phyloP scores from a whole-genome alignment of 2,888 invertebrate genomes.

The Thereva nobilitata region DNA sequence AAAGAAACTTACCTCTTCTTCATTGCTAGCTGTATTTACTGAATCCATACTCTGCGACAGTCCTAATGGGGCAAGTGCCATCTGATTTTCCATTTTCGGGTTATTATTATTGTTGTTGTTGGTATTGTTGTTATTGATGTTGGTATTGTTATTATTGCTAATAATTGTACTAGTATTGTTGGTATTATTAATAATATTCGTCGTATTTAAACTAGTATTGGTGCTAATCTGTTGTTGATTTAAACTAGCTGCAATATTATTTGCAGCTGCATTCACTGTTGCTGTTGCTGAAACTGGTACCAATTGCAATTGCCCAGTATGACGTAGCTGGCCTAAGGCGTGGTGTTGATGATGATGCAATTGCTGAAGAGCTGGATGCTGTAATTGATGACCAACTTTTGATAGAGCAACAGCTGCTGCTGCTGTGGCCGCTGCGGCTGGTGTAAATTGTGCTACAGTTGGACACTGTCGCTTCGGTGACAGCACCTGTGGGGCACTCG shows the following conservation, averaged over 20 bases:
- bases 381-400: conserved; percentile 43
- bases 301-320: conserved; percentile 42
- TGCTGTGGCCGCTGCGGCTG: conserved; percentile 57
- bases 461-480: conserved; percentile 60
- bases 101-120: conserved; percentile 48
- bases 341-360: conserved; percentile 37
- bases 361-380: conserved; percentile 42
- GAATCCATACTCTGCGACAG: conserved; percentile 97
- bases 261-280: conserved; percentile 46
- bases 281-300: conserved; percentile 45
- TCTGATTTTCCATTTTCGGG: conserved; percentile 58
- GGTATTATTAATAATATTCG: conserved; percentile 45
- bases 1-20: conserved; percentile 85
- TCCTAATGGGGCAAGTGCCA: conserved; percentile 72
- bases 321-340: conserved; percentile 47
- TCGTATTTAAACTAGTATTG: conserved; percentile 41
- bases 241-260: conserved; percentile 51
- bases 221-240: conserved; percentile 41
- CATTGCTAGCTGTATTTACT: conserved; percentile 92
- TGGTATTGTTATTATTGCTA: conserved; percentile 21
- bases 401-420: conserved; percentile 54
- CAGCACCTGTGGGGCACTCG: conserved; percentile 61
- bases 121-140: conserved; percentile 28
- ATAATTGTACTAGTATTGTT: conserved; percentile 11
- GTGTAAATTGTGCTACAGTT: conserved; percentile 51